These are phyloP conservation scores for Hucho hucho DNA, from an alignment of 2,113 vertebrate species.

Conservation along the genomic window DNA sequence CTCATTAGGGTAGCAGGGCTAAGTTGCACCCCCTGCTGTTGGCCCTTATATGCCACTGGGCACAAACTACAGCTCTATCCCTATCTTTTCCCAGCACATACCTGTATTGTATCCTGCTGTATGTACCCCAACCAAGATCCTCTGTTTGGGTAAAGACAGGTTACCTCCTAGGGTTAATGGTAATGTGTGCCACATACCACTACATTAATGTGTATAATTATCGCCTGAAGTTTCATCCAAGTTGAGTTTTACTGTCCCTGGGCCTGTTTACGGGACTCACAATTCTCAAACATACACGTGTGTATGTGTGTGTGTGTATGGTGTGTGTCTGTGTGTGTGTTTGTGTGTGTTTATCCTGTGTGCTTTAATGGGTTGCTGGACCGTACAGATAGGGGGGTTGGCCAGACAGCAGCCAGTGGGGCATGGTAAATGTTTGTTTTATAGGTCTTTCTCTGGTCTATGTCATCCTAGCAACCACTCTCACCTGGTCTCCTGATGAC, in stretches of 20 bases:
- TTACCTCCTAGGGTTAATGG: not conserved
- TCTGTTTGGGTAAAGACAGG: not conserved
- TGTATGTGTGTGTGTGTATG: too few species aligned
- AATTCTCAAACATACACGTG: not conserved
- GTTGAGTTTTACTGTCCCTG: constrained; percentile 37
- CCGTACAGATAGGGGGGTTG: constrained; percentile 12
- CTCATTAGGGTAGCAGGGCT: too few species aligned
- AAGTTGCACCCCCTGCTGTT: too few species aligned
- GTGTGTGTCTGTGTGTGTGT: too few species aligned
- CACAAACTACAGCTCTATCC: too few species aligned
- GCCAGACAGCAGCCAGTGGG: too few species aligned
- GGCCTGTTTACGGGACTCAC: constrained; percentile 9
- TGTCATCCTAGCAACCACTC: too few species aligned
- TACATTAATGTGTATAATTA: constrained; percentile 42
- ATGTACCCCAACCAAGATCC: not conserved
- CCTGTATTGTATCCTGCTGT: not conserved
- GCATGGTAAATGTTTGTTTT: too few species aligned
- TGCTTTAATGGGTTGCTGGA: constrained; percentile 21
- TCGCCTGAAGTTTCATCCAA: constrained; percentile 30
- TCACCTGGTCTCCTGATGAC: too few species aligned
- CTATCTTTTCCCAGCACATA: not conserved
- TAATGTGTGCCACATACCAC: not conserved
- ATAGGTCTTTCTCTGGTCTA: too few species aligned
- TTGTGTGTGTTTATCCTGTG: not conserved
- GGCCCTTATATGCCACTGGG: too few species aligned